Base-by-base conservation (phyloP, 2,888 invertebrate species). In the Ophraella communa region DNA sequence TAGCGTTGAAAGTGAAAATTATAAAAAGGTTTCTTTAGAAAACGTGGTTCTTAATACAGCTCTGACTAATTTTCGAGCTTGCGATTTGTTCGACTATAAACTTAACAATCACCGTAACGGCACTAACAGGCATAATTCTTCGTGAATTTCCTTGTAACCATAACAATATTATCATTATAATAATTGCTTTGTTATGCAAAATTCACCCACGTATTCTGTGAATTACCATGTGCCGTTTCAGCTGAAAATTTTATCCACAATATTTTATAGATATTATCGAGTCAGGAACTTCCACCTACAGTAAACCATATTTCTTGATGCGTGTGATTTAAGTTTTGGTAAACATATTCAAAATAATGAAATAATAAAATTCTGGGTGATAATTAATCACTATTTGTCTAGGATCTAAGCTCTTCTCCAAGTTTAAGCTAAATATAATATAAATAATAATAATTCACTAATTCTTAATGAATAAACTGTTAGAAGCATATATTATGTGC, bases 111-210 rank as follows among this genome's bases (percentile, higher is more conserved):
- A 17, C 30, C n/a, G n/a, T 30, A 30, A 30, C 30, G 30, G 30
- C 30, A 11, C 39, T 39, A 39, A 39, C 39, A 7, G n/a, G 20
- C 44, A 44, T 20, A 11, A 20, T 44, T 44, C 44, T 44, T 10
- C 44, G 20, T 44, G 42, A 4, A 14, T 17, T 42, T 42, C 42
- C n/a, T 14, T 42, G 44, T 20, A 39, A 11, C 45, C 21, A 45
- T 45, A 5, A 45, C 20, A 45, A 21, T 21, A 21, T 45, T 21
- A 20, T 21, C n/a, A 45, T 45, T 4, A 45, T 45, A 45, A 45
- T 45, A 45, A 45, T 45, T 45, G 45, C 45, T 45, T 45, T 10
- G n/a, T 20, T 45, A 45, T 45, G 45, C 45, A 21, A 21, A 45
- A 45, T 45, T 45, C 21, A n/a, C 45, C 45, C 20, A 45, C 45